These are phyloP conservation scores for Gasterosteus aculeatus DNA, from an alignment of 2,113 vertebrate genomes.

Conservation along the genomic window DNA sequence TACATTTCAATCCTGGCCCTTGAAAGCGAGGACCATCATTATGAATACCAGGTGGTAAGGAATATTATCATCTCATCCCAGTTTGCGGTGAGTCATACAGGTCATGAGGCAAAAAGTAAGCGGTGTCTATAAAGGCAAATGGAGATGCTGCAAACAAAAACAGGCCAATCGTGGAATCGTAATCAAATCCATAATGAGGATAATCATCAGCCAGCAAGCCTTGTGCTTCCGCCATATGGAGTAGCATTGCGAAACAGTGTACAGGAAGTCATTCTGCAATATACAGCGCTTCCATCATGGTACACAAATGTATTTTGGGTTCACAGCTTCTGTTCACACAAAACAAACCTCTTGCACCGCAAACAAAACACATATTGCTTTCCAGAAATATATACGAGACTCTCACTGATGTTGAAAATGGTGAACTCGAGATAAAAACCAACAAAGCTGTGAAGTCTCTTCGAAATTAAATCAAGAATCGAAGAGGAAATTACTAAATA, in stretches of 20 bases:
- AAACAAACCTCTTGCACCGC: slow-evolving; percentile 15
- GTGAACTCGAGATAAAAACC: slow-evolving; percentile 36
- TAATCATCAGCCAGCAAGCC: slow-evolving; percentile 11
- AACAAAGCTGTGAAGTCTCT: slow-evolving; percentile 22
- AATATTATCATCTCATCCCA: slow-evolving; percentile 70
- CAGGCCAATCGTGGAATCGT: slow-evolving; percentile 13
- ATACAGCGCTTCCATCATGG: slow-evolving; percentile 10
- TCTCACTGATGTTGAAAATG: slow-evolving; percentile 33
- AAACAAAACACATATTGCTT: slow-evolving; percentile 59
- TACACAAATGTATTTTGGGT: slow-evolving; percentile 11
- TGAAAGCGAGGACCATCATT: slow-evolving; percentile 83
- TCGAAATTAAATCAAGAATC: slow-evolving; percentile 47
- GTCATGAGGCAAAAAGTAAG: slow-evolving; percentile 69
- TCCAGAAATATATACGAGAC: slow-evolving; percentile 38
- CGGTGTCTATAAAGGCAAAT: slow-evolving; percentile 50
- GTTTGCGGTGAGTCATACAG: slow-evolving; percentile 70
- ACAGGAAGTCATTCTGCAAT: not conserved
- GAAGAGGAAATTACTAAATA: slow-evolving; percentile 20
- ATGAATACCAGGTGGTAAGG: slow-evolving; percentile 82
- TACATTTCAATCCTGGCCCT: slow-evolving; percentile 79
- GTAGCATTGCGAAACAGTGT: not conserved
- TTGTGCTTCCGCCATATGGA: slow-evolving; percentile 21
- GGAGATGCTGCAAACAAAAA: slow-evolving; percentile 2
- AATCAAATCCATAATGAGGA: slow-evolving; percentile 10
- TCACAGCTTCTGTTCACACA: slow-evolving; percentile 20